phyloP scores from a whole-genome alignment of 2,797 vertebrate species.

The Sphaeramia orbicularis region DNA sequence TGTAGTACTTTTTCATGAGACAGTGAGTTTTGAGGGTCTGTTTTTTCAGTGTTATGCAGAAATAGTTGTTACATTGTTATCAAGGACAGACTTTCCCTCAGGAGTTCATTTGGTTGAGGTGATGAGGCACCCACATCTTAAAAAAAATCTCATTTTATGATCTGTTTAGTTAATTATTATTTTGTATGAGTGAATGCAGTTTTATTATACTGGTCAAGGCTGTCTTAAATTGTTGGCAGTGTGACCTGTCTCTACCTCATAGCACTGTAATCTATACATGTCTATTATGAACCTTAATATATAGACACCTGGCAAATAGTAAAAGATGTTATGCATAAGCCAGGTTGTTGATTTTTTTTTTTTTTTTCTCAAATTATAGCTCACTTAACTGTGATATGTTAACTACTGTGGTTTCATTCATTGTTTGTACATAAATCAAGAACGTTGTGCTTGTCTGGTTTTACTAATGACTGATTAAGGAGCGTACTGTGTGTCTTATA shows the following conservation, averaged over 20 bases:
- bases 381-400: background rate
- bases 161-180: background rate
- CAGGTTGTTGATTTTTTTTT: too few relatives aligned
- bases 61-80: slow-evolving; percentile 1
- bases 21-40: too few relatives aligned
- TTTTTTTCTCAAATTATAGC: too few relatives aligned
- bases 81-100: background rate
- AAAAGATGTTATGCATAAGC: background rate
- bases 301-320: background rate
- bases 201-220: too few relatives aligned
- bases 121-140: background rate
- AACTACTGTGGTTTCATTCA: background rate
- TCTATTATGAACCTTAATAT: background rate
- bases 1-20: too few relatives aligned
- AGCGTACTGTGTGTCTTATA: slow-evolving; percentile 11
- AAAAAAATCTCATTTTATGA: slow-evolving; percentile 1
- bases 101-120: background rate
- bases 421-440: too few relatives aligned
- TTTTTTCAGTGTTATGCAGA: background rate
- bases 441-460: too few relatives aligned
- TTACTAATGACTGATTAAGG: background rate
- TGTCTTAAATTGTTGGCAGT: too few relatives aligned
- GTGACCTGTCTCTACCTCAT: too few relatives aligned
- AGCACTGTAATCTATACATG: too few relatives aligned
- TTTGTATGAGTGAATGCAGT: too few relatives aligned